A percentile compares a stretch with the other conserved stretches of the same genome.
These are phyloP conservation scores for Drosophila setifemur DNA, from an alignment of 1,140 invertebrate genomes.

Conservation along the genomic window DNA sequence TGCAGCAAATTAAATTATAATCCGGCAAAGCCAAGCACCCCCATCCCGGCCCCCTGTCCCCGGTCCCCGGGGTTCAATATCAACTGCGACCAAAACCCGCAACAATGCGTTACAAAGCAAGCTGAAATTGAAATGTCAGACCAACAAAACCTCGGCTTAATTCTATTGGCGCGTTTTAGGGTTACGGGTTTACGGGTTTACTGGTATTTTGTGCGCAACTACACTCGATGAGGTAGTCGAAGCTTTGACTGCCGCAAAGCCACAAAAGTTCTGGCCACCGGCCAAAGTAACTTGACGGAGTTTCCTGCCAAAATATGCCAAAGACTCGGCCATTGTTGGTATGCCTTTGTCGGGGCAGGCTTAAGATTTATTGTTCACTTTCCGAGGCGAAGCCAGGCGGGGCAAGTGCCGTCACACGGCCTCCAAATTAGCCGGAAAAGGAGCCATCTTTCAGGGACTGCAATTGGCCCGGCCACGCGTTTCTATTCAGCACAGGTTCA, in stretches of 20 bases:
- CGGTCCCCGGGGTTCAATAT: slow-evolving; percentile 8
- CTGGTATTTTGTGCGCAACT: slow-evolving; percentile 27
- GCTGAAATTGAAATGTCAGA: slow-evolving; percentile 57
- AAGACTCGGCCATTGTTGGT: slow-evolving; percentile 42
- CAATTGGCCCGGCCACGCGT: neutral
- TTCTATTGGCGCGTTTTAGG: slow-evolving; percentile 40
- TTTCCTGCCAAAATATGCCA: slow-evolving; percentile 63
- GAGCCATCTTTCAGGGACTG: neutral
- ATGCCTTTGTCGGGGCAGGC: slow-evolving; percentile 33
- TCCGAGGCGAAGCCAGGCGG: neutral
- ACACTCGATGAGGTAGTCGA: slow-evolving; percentile 19
- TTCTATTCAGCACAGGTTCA: slow-evolving; percentile 6
- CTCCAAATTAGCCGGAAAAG: slow-evolving; percentile 4
- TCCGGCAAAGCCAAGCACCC: slow-evolving; percentile 3
- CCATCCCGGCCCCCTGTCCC: neutral
- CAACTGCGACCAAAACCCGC: slow-evolving; percentile 34
- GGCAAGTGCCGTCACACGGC: slow-evolving; percentile 34
- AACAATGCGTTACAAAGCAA: slow-evolving; percentile 49
- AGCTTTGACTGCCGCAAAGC: slow-evolving; percentile 57
- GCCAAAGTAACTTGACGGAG: slow-evolving; percentile 69
- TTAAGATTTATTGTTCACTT: slow-evolving; percentile 62
- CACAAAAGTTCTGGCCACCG: slow-evolving; percentile 62
- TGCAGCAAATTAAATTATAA: slow-evolving; percentile 68
- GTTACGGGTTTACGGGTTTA: slow-evolving; percentile 4
- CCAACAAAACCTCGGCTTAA: slow-evolving; percentile 54